Evolutionary conservation across 2,113 vertebrate species (phyloP).

Genomic region (Esox niger): DNA sequence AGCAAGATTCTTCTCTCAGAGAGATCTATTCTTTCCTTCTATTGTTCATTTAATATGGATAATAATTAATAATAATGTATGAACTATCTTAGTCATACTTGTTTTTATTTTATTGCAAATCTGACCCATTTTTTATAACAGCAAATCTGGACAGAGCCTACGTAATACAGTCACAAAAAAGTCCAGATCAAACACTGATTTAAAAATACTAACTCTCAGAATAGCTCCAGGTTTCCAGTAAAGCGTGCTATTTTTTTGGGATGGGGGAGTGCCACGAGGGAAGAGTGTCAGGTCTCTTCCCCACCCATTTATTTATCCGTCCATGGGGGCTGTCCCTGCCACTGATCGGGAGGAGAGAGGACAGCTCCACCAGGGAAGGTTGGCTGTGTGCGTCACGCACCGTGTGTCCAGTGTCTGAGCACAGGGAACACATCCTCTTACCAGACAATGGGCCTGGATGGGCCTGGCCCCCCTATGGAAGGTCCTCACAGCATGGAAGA

Average conservation of each 20-base stretch:
- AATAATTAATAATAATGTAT: too few species aligned
- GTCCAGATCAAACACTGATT: background rate
- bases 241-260: constrained; percentile 32
- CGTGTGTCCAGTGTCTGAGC: constrained; percentile 74
- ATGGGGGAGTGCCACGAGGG: background rate
- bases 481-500: constrained; percentile 74
- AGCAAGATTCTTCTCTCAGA: background rate
- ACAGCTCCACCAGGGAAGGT: constrained; percentile 74
- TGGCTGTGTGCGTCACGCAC: constrained; percentile 85
- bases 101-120: background rate
- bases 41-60: too few species aligned
- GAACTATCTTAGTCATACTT: background rate
- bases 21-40: too few species aligned
- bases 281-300: constrained; percentile 67
- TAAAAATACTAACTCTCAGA: background rate
- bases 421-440: constrained; percentile 82
- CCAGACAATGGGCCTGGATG: constrained; percentile 81
- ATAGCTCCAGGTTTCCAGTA: constrained; percentile 14
- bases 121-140: background rate
- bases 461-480: constrained; percentile 57
- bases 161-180: background rate
- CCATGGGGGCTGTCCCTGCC: constrained; percentile 70
- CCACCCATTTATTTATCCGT: constrained; percentile 68
- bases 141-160: background rate
- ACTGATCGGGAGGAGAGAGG: constrained; percentile 49